Conservation (phyloP, 2,797 vertebrate species). For the Pangasius larnaudii region DNA sequence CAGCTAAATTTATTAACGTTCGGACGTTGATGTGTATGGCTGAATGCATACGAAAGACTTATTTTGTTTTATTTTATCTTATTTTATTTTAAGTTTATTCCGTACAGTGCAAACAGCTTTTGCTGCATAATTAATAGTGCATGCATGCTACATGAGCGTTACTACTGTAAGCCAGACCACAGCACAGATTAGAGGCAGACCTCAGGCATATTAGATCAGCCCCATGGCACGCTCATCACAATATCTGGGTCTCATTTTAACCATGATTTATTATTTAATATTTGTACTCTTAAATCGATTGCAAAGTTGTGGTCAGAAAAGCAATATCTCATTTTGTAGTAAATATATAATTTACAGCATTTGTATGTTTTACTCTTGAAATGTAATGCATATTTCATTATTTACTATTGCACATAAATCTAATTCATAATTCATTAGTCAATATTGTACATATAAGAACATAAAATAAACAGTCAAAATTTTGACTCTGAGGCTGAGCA, state of each 20-base stretch:
- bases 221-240: constrained; percentile 43
- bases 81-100: background rate
- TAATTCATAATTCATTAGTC: too few relatives aligned
- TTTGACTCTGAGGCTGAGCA: background rate
- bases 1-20: background rate
- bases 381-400: background rate
- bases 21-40: background rate
- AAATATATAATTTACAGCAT: background rate
- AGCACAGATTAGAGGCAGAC: constrained; percentile 32
- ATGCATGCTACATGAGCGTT: constrained; percentile 14
- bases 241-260: constrained; percentile 31
- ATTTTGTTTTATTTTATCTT: too few relatives aligned
- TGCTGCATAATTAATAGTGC: constrained; percentile 16
- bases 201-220: constrained; percentile 58
- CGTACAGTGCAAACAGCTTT: background rate
- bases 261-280: constrained; percentile 30
- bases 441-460: background rate
- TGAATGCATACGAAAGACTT: background rate
- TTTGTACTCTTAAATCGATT: constrained; percentile 17
- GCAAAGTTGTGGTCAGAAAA: constrained; percentile 40
- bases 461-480: background rate
- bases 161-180: constrained; percentile 23
- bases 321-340: constrained; percentile 62
- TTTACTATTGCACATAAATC: background rate
- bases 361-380: background rate